Base-by-base conservation (phyloP, 2,888 invertebrate species). In the Caenorhabditis angaria region DNA sequence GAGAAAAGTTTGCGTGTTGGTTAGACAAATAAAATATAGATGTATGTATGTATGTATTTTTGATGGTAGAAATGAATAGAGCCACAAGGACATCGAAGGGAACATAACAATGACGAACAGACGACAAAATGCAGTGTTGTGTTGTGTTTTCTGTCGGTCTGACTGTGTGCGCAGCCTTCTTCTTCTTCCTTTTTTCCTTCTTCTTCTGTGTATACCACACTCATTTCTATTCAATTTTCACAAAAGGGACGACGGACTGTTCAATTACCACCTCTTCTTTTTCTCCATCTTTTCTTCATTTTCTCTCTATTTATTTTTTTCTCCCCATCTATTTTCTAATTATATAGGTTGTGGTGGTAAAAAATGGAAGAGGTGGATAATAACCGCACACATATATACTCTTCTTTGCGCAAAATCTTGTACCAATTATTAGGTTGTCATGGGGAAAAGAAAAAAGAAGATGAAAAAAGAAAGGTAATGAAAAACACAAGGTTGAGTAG, bases 221-320 rank as follows among this genome's bases (percentile, higher is more conserved):
- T n/a, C n/a, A n/a, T n/a, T 41, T 41, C 41, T 41, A 41, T 41
- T 41, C 41, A 41, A 41, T 41, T 41, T 41, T 41, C n/a, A 41
- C 41, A 41, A 41, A 41, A 41, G 41, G 18, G 41, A 41, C 41
- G 41, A 41, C 41, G 41, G 41, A 41, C 41, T 41, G 41, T 41
- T 41, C 41, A 41, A 41, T 41, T 41, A 41, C 41, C 41, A 41
- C 41, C 41, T 41, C n/a, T n/a, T n/a, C n/a, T n/a, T n/a, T n/a
- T n/a, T 41, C 18, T 14, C 41, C 18, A 12, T 41, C 32, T 8
- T 32, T 32, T 32, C 41, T 41, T 41, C 6, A n/a, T 41, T 41
- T 41, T 41, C 41, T 18, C 41, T 41, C 41, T 41, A 18, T 41
- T 41, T 32, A 5, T 32, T 41, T 18, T 18, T 14, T 14, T 18